Conservation (phyloP, 2,797 vertebrate genomes). For the Enteromius anoplus region DNA sequence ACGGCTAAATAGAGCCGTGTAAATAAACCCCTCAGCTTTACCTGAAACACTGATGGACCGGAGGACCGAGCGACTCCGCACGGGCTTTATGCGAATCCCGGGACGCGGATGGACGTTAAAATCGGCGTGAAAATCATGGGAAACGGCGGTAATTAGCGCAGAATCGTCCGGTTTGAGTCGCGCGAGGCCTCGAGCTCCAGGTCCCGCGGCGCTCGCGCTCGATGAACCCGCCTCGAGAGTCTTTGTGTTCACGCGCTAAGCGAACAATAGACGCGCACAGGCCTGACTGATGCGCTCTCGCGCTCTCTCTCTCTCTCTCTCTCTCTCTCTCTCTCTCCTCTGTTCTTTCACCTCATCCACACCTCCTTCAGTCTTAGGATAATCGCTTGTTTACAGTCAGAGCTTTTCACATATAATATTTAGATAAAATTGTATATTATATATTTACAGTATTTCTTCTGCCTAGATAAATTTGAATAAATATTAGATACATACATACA, state of each 20-base stretch:
- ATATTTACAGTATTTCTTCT: not conserved
- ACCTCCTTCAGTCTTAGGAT: not conserved
- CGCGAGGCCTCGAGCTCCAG: constrained; percentile 44
- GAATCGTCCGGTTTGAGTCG: constrained; percentile 20
- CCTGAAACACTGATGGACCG: constrained; percentile 38
- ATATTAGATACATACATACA: too few species aligned
- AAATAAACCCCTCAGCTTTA: constrained; percentile 33
- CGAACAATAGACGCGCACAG: constrained; percentile 48
- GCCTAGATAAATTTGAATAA: not conserved
- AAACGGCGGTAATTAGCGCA: not conserved
- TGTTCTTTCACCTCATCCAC: not conserved
- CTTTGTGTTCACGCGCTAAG: constrained; percentile 47
- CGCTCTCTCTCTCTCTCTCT: not conserved
- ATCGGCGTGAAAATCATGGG: not conserved
- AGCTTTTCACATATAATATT: not conserved
- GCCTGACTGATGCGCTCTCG: constrained; percentile 16
- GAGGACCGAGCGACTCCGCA: constrained; percentile 18
- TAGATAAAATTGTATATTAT: not conserved
- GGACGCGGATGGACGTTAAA: not conserved
- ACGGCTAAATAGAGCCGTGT: not conserved
- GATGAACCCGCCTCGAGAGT: constrained; percentile 43
- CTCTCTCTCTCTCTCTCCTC: not conserved
- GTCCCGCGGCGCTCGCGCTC: constrained; percentile 44
- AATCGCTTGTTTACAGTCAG: not conserved
- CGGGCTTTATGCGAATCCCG: constrained; percentile 13